These are phyloP conservation scores for Diachasma alloeum DNA, from an alignment of 1,140 invertebrate species.

Conservation along the genomic window DNA sequence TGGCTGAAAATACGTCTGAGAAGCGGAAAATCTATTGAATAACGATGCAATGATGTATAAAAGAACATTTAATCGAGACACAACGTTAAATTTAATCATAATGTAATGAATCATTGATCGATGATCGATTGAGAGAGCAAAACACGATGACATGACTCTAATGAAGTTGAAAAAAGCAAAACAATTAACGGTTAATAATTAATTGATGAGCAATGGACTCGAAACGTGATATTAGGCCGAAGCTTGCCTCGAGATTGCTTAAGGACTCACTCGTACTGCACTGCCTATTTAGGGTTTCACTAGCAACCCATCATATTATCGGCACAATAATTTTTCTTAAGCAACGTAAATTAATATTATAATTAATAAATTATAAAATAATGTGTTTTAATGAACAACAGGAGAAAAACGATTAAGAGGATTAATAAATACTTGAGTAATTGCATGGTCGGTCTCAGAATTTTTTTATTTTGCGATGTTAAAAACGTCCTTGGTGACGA, in stretches of 20 bases:
- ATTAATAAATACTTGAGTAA: background rate
- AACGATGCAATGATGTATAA: slow-evolving; percentile 41
- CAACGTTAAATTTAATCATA: slow-evolving; percentile 53
- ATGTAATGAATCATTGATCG: slow-evolving; percentile 32
- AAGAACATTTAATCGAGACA: slow-evolving; percentile 46
- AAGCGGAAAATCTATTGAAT: slow-evolving; percentile 32
- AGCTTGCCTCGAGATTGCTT: slow-evolving; percentile 67
- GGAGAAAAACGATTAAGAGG: background rate
- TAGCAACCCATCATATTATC: slow-evolving; percentile 66
- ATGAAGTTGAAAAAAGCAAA: slow-evolving; percentile 39
- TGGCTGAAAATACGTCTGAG: slow-evolving; percentile 55
- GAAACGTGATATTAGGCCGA: slow-evolving; percentile 67
- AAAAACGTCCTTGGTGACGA: background rate
- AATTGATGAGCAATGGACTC: slow-evolving; percentile 63
- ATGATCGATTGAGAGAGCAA: slow-evolving; percentile 1
- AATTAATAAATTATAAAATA: slow-evolving; percentile 35
- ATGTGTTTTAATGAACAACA: slow-evolving; percentile 44
- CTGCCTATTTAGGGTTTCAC: slow-evolving; percentile 66
- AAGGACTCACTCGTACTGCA: slow-evolving; percentile 65
- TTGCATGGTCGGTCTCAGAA: background rate
- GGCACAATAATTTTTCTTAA: slow-evolving; percentile 67
- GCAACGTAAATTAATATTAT: slow-evolving; percentile 46
- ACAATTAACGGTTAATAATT: slow-evolving; percentile 38
- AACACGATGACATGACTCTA: slow-evolving; percentile 1
- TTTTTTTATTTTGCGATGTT: background rate